Evolutionary conservation across 2,113 vertebrate genomes (phyloP).

Genomic region (Melanerpes formicivorus): DNA sequence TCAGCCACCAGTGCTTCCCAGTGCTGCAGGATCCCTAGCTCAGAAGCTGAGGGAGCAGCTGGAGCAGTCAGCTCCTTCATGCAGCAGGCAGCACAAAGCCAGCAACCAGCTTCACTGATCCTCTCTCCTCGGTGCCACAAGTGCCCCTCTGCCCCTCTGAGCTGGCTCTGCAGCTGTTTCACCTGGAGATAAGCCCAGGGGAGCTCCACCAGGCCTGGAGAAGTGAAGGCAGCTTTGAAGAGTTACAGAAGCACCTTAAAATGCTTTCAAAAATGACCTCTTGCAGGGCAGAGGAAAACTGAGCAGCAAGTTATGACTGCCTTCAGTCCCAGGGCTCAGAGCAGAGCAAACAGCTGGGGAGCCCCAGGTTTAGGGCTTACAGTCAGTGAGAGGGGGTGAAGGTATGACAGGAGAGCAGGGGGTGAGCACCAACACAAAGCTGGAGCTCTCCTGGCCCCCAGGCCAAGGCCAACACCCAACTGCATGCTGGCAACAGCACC

Average conservation of each 20-base stretch:
- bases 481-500: rapidly evolving
- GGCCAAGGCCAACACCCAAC: neutral
- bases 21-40: neutral
- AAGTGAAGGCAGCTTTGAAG: neutral
- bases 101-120: neutral
- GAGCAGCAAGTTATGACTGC: neutral
- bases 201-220: neutral
- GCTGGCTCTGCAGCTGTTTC: neutral
- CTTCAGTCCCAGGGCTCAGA: neutral
- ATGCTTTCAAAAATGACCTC: neutral
- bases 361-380: rapidly evolving
- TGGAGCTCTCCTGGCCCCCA: neutral
- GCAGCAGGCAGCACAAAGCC: neutral
- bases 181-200: neutral
- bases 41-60: neutral
- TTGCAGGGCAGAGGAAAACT: neutral
- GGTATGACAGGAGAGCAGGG: neutral
- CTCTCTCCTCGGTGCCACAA: neutral
- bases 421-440: neutral
- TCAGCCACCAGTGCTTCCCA: neutral
- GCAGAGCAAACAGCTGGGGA: neutral
- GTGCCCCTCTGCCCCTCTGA: neutral
- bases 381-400: neutral
- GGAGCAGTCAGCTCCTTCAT: neutral
- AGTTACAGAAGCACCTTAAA: neutral